Evolutionary conservation across 2,797 vertebrate genomes (phyloP), one percentile per base, ranked within the genome.

Genomic region (Myioborus melanocephalus): DNA sequence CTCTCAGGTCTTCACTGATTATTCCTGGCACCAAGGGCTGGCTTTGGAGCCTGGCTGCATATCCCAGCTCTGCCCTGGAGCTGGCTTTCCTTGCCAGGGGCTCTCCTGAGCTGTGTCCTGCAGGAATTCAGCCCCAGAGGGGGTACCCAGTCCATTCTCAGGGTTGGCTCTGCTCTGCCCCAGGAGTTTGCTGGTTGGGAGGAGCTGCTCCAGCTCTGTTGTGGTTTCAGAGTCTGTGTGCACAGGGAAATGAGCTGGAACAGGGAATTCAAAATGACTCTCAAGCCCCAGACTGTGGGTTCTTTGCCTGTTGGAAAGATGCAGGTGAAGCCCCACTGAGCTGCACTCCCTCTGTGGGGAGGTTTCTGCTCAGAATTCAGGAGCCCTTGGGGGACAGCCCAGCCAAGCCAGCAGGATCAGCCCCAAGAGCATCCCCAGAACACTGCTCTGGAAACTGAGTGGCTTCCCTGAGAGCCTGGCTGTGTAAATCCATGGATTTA

Each of bases 221-320:
- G 1, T 50, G 76, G 26, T n/a, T 80, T 59, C 12, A 26, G 28
- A 14, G 59, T 12, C 41, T 0, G 0, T 30, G 24, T 17, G 32
- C 6, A 21, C 28, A 75, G n/a, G 24, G 41, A 78, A 53, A 73
- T 30, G 5, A 37, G 34, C 37, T 75, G 73, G 34, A 64, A 17
- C 21, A 55, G 76, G 44, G 50, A 49, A 65, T 50, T 55, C 28
- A 39, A 15, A 90, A 9, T 2, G 8, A 59, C 46, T 44, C 34
- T 28, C 9, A 34, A 20, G 15, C 47, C 39, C 22, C 22, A 7
- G 8, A 20, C 18, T 7, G 2, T 3, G 24, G 43, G 27, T 59
- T 66, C 26, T 46, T 49, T 21, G 17, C 66, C 65, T n/a, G 6
- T 10, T n/a, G n/a, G 39, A 19, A 8, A 28, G 6, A 10, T 12